Conservation (phyloP, 1,140 invertebrate genomes). For the Cydia pomonella region DNA sequence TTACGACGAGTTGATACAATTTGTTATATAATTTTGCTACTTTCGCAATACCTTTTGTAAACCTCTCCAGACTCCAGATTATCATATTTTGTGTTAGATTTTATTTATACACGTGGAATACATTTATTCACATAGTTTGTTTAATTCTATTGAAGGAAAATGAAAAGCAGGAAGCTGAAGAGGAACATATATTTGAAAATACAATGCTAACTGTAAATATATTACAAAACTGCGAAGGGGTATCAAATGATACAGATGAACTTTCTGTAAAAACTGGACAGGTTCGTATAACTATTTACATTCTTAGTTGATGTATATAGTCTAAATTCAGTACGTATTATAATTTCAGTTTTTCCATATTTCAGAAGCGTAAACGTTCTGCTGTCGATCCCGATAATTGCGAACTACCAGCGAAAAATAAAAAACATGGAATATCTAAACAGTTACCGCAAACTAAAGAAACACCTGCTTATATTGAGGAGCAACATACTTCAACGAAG, state of each 20-base stretch:
- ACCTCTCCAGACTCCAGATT: neutral
- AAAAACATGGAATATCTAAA: neutral
- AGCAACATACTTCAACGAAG: too few relatives aligned
- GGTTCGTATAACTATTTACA: neutral
- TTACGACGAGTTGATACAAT: neutral
- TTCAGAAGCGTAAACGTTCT: conserved; percentile 12
- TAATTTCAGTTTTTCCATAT: neutral
- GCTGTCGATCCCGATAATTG: neutral
- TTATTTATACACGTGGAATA: neutral
- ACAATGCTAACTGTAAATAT: neutral
- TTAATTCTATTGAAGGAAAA: neutral
- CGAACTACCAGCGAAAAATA: neutral
- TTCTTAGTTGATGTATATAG: too few relatives aligned
- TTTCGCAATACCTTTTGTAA: conserved; percentile 26
- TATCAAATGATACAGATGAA: neutral
- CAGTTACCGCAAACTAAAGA: neutral
- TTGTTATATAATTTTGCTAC: neutral
- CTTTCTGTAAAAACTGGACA: neutral
- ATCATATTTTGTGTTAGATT: neutral
- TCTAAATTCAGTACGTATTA: neutral
- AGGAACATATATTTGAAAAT: neutral
- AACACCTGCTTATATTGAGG: too few relatives aligned
- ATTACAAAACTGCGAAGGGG: neutral
- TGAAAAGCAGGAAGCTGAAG: neutral
- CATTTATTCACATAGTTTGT: neutral